Percentiles rank a stretch among this genome's conserved stretches.
phyloP scores from a whole-genome alignment of 2,888 invertebrate genomes.

The Masnerella sp. region DNA sequence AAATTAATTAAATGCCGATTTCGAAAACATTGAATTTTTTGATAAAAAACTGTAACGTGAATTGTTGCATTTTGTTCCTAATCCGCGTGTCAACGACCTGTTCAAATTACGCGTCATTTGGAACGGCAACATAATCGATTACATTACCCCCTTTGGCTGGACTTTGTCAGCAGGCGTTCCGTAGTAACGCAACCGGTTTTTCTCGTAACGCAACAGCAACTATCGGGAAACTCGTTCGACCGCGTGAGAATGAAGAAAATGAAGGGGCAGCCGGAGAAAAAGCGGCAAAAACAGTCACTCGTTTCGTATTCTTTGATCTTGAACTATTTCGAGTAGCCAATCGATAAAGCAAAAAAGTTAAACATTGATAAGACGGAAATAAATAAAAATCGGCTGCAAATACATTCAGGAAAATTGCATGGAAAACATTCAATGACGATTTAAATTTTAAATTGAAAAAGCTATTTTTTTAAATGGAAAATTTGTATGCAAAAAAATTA shows the following conservation, averaged over 20 bases:
- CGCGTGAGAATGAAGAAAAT: conserved; percentile 43
- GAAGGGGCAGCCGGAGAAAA: conserved; percentile 10
- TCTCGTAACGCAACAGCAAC: conserved; percentile 43
- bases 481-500: no score
- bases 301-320: conserved; percentile 37
- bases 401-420: no score
- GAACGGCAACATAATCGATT: conserved; percentile 50
- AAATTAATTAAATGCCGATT: no score
- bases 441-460: no score
- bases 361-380: background rate
- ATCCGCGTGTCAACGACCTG: conserved; percentile 41
- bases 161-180: conserved; percentile 30
- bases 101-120: conserved; percentile 47
- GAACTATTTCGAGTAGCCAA: conserved; percentile 36
- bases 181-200: conserved; percentile 44
- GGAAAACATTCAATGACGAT: no score
- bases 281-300: conserved; percentile 14
- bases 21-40: no score
- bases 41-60: background rate
- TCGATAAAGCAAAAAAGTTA: conserved; percentile 19
- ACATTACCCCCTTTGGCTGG: conserved; percentile 43
- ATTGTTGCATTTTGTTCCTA: conserved; percentile 4
- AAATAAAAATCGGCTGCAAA: background rate
- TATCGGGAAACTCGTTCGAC: conserved; percentile 47
- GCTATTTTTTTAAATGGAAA: no score